A percentile compares a stretch with the other conserved stretches of the same genome.
phyloP scores from a whole-genome alignment of 2,113 vertebrate species.

The Genyomyrus donnyi region DNA sequence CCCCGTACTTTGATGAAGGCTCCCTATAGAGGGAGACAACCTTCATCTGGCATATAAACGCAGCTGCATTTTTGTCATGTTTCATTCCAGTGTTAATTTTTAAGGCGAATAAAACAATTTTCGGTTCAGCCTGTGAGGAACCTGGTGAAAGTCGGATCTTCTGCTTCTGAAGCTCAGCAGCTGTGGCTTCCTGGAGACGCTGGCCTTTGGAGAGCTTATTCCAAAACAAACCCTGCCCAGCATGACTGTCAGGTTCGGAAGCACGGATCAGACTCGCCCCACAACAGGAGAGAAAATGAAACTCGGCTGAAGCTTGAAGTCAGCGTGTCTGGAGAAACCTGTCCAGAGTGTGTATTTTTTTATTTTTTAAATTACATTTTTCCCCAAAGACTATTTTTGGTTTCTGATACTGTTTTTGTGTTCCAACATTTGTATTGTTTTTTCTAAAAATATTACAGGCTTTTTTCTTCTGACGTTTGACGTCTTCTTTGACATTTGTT shows the following conservation, averaged over 20 bases:
- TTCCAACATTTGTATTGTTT: neutral
- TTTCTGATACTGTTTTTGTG: neutral
- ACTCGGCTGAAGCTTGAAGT: neutral
- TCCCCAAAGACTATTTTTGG: neutral
- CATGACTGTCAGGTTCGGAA: neutral
- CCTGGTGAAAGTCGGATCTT: neutral
- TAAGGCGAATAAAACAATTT: neutral
- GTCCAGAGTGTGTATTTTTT: neutral
- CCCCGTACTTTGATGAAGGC: neutral
- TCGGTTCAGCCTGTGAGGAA: neutral
- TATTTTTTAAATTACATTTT: neutral
- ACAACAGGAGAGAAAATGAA: neutral
- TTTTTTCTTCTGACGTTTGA: neutral
- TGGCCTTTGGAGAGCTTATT: neutral
- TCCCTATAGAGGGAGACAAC: too few species aligned
- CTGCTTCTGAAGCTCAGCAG: neutral
- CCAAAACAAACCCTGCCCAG: neutral
- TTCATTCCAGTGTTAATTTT: neutral
- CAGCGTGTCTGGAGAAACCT: neutral
- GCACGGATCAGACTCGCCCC: neutral
- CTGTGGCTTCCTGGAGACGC: neutral
- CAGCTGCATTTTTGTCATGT: neutral
- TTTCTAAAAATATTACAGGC: neutral
- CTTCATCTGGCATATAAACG: neutral
- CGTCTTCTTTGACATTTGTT: neutral